A percentile compares a stretch with the other conserved stretches of the same genome.
Conservation (phyloP, 2,113 vertebrate genomes). For the Sorex araneus region DNA sequence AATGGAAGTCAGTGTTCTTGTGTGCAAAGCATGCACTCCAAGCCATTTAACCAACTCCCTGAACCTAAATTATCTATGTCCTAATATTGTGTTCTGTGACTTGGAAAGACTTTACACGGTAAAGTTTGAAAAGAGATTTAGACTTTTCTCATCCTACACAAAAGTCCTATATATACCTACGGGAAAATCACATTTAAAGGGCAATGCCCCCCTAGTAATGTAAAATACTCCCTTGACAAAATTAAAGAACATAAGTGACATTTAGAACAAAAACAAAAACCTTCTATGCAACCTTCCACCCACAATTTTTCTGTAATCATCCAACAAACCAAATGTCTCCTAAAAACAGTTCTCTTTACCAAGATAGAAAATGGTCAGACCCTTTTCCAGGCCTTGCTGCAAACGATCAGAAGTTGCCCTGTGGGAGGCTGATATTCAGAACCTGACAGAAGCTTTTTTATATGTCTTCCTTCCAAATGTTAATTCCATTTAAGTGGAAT, state of each 20-base stretch:
- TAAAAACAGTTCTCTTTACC: background rate
- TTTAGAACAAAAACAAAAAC: constrained; percentile 56
- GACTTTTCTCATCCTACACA: background rate
- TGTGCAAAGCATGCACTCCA: no score
- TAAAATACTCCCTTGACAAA: constrained; percentile 24
- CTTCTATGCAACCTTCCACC: background rate
- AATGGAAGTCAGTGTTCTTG: no score
- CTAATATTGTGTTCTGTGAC: no score
- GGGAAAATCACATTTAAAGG: background rate
- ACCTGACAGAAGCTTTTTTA: background rate
- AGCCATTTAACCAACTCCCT: no score
- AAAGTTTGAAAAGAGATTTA: background rate
- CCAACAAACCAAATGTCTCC: background rate
- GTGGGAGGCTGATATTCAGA: background rate
- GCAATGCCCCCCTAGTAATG: background rate
- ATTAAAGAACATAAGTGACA: constrained; percentile 8
- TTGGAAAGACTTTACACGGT: background rate
- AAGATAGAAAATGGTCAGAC: background rate
- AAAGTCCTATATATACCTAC: background rate
- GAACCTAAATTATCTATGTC: no score
- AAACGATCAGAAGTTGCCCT: constrained; percentile 22
- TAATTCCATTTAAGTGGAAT: background rate
- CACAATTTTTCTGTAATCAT: background rate
- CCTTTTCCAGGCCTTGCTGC: background rate
- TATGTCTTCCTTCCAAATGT: background rate